Percentiles rank a stretch among this genome's conserved stretches.
phyloP scores from a whole-genome alignment of 2,888 invertebrate genomes.

The Lasiommata megera region DNA sequence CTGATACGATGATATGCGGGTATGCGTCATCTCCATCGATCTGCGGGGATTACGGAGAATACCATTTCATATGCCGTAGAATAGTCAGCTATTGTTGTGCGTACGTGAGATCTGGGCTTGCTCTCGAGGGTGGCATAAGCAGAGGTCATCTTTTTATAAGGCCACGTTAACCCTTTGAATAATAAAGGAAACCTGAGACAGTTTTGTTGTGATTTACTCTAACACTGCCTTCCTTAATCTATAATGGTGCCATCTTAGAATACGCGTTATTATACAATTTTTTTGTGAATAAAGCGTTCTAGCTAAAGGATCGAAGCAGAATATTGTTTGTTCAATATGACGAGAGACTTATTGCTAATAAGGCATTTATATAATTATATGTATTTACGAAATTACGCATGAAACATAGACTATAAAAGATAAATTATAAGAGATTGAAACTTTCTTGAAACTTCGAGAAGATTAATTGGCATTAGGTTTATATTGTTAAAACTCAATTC shows the following conservation, averaged over 20 bases:
- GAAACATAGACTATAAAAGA: too few relatives aligned
- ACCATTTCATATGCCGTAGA: constrained; percentile 7
- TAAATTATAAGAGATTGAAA: too few relatives aligned
- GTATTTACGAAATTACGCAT: too few relatives aligned
- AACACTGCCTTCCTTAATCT: background rate
- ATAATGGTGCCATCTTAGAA: background rate
- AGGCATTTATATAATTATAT: too few relatives aligned
- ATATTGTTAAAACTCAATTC: too few relatives aligned
- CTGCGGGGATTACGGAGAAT: constrained; percentile 15
- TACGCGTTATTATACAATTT: too few relatives aligned
- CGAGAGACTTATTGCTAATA: too few relatives aligned
- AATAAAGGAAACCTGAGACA: background rate
- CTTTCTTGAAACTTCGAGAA: too few relatives aligned
- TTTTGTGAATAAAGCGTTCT: too few relatives aligned
- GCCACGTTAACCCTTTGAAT: constrained; percentile 3
- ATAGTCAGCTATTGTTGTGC: constrained; percentile 14
- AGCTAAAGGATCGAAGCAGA: too few relatives aligned
- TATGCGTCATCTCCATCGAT: constrained; percentile 58
- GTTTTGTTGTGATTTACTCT: background rate
- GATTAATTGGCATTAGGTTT: too few relatives aligned
- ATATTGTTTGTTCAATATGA: too few relatives aligned
- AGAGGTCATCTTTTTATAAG: constrained; percentile 19
- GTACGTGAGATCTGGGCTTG: constrained; percentile 16
- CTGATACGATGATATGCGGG: constrained; percentile 42
- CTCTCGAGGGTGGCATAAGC: constrained; percentile 19